phyloP scores from a whole-genome alignment of 2,888 invertebrate species.

The Corbicula japonica region DNA sequence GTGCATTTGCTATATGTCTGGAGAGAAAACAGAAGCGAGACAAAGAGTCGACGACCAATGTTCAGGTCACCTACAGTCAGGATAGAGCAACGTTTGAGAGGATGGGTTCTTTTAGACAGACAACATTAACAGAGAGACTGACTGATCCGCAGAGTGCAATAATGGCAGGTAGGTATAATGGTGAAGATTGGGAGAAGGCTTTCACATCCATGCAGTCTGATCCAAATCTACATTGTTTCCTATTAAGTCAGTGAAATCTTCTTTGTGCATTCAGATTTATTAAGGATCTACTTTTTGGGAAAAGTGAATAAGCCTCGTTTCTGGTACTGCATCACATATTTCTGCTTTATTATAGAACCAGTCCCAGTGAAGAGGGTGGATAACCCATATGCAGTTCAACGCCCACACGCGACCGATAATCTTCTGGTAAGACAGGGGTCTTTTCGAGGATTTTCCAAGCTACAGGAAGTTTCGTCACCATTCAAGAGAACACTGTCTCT shows the following conservation, averaged over 20 bases:
- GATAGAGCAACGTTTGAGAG: constrained; percentile 93
- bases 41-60: constrained; percentile 90
- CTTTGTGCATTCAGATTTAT: too few relatives aligned
- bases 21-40: constrained; percentile 99
- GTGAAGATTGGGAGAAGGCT: too few relatives aligned
- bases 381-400: constrained; percentile 89
- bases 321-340: not conserved
- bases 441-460: constrained; percentile 92
- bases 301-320: too few relatives aligned
- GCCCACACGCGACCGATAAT: constrained; percentile 97
- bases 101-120: constrained; percentile 95
- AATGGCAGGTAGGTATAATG: constrained; percentile 85
- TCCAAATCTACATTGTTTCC: too few relatives aligned
- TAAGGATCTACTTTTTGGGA: too few relatives aligned
- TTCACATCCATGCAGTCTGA: too few relatives aligned
- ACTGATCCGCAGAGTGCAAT: constrained; percentile 89
- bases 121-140: constrained; percentile 92
- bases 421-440: constrained; percentile 98
- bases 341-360: constrained; percentile 84
- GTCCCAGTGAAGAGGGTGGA: constrained; percentile 88
- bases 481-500: constrained; percentile 98
- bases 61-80: constrained; percentile 85
- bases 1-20: constrained; percentile 99
- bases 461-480: constrained; percentile 88
- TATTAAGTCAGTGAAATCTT: too few relatives aligned